Evolutionary conservation across 2,113 vertebrate genomes (phyloP), one percentile per base, ranked within the genome.

Genomic region (Erythrocercus mccallii): DNA sequence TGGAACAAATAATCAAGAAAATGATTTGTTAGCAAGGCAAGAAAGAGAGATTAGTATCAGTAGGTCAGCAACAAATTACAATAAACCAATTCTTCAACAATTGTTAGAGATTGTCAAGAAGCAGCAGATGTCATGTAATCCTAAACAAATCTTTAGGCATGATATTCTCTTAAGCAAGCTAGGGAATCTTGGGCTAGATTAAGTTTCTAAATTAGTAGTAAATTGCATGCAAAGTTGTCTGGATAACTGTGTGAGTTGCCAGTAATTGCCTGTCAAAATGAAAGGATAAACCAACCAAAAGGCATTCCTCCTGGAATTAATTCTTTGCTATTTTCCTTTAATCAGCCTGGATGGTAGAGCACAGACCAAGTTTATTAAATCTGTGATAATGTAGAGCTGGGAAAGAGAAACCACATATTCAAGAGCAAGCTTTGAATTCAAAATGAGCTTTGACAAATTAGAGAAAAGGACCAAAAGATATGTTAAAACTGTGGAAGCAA

Each of bases 361-460:
- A 81, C 5, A 87, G 73, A 80, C 15, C 10, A 72, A 76, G n/a
- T 91, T 91, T 95, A 88, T 91, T 94, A 95, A 90, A 56, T 90
- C 76, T 53, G 8, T 3, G 14, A 33, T 89, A 96, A 85, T 2
- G 2, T 61, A 61, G 50, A 80, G 33, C 58, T 88, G 38, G 37
- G 58, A 61, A 86, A 78, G 51, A 95, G 62, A 81, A 92, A 82
- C 50, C 11, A 19, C 58, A 68, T 44, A 51, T 14, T 85, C 40
- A 74, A 80, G 74, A 91, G 44, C 48, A 92, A 72, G 71, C 53
- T 85, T 88, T 86, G 94, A 85, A 94, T 94, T 93, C 74, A 76
- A 82, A 90, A 95, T 90, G n/a, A 80, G 78, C 62, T 92, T 89
- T 93, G 73, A 72, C 61, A 88, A 90, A 80, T 90, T 88, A 85